Evolutionary conservation across 2,888 invertebrate species (phyloP), one percentile per base, ranked within the genome.

Genomic region (Scelioninae gen. 1): DNA sequence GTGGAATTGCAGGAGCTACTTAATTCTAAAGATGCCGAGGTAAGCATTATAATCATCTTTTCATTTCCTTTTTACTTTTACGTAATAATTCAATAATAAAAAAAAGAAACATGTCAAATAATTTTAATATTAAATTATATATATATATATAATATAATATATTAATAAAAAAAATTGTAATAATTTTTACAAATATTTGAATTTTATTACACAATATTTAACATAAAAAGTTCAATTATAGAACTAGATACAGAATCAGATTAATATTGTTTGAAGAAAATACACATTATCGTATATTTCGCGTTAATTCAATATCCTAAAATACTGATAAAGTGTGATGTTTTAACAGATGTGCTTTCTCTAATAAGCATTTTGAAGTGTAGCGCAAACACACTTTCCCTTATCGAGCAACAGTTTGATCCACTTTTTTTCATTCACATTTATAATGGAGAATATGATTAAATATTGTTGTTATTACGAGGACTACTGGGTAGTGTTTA

Each of bases 271-370:
- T 71, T 71, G 16, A 55, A 71, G 55, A 66, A 60, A 77, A 58
- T 53, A 69, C 16, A 16, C 16, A 16, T 63, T 63, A 65, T 74
- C 69, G 45, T 49, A 49, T n/a, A 51, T 62, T 51, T 58, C n/a
- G 58, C 58, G 47, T 58, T 47, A 16, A 66, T 23, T 53, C 47
- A 13, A 56, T 62, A 51, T 55, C 68, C 68, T 74, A 68, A 80
- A 77, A 77, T 31, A 34, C 71, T 66, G 77, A 86, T 86, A 84
- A 83, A 72, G 84, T 76, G 86, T 87, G 86, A 87, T 89, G 89
- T 89, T 89, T 87, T 86, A 88, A 89, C 92, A 92, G 90, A 92
- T 92, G 92, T 89, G 82, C 87, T 88, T 90, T 90, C 86, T 88
- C 86, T 87, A 89, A 89, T 91, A 91, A 91, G 88, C 87, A 86